Evolutionary conservation across 2,888 invertebrate genomes (phyloP).

Genomic region (Tinea semifulvella): DNA sequence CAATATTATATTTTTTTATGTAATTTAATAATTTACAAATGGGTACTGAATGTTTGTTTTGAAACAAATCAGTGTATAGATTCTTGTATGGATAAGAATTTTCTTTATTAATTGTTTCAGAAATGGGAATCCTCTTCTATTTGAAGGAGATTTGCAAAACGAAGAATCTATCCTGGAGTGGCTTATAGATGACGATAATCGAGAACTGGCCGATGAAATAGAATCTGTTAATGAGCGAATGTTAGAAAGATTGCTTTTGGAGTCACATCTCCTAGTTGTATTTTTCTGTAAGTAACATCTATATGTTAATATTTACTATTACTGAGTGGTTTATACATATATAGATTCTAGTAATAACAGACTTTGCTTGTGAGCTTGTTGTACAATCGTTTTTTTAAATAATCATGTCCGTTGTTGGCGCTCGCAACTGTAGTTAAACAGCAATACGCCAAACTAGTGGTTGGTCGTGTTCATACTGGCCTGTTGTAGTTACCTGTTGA

Average conservation of each 20-base stretch:
- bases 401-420: too few relatives aligned
- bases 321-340: too few relatives aligned
- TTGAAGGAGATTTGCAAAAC: conserved; percentile 92
- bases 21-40: neutral
- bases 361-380: too few relatives aligned
- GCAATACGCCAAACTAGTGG: too few relatives aligned
- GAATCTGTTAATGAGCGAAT: conserved; percentile 92
- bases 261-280: conserved; percentile 88
- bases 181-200: conserved; percentile 92
- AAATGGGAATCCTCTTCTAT: conserved; percentile 88
- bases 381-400: too few relatives aligned
- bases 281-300: conserved; percentile 80
- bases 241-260: conserved; percentile 84
- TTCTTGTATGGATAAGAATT: neutral
- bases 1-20: neutral
- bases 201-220: conserved; percentile 93
- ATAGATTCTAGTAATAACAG: too few relatives aligned
- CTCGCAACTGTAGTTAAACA: too few relatives aligned
- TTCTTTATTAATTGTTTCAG: conserved; percentile 51
- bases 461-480: too few relatives aligned
- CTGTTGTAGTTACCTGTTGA: too few relatives aligned
- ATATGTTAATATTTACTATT: too few relatives aligned
- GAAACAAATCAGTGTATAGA: too few relatives aligned
- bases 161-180: conserved; percentile 92
- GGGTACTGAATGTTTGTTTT: conserved; percentile 3